Base-by-base conservation (phyloP, 53 echinoderm and acorn worm genomes). In the Holothuria leucospilota region DNA sequence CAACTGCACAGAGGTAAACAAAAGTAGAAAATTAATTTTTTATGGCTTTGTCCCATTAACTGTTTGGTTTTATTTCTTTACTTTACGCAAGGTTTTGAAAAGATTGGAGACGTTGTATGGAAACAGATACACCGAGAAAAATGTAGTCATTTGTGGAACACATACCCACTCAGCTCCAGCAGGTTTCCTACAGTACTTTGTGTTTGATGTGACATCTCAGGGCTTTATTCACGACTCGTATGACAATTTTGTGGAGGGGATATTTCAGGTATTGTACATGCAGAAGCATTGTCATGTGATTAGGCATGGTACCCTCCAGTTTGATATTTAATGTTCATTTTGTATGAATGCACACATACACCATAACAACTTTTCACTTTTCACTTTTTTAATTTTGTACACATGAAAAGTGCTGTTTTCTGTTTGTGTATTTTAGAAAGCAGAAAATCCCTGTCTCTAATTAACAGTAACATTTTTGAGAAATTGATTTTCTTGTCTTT, bases 131-230 rank as follows among this genome's bases (percentile, higher is more conserved):
- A 88, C 86, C 13, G 93, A 87, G 59, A 86, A 91, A 80, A 95
- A 95, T 41, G 90, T 95, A 0, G 93, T 84, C 24, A 93, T 95
- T 60, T 91, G 93, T 75, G 98, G 95, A 6, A 95, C 93, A 1
- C 97, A 95, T 81, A 89, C 95, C 20, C 98, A 98, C 74, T 93
- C 93, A 3, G 95, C 88, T 7, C 88, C 90, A 2, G 98, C 92
- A 21, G 98, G 98, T 29, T 98, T 89, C 85, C 91, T 95, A 38
- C 93, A 95, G 73, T 93, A 92, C 72, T 93, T 98, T 51, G 84
- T 98, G 41, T 98, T 98, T 63, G 91, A 95, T 42, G 93, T 93
- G 20, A 98, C 98, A 20, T 98, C 98, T 0, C 83, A 95, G 5
- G 98, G 98, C 6, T 98, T 98, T 77, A 63, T 98, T 87, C 89